Conservation (phyloP, 2,888 invertebrate genomes). For the Sylvicola cinctus region DNA sequence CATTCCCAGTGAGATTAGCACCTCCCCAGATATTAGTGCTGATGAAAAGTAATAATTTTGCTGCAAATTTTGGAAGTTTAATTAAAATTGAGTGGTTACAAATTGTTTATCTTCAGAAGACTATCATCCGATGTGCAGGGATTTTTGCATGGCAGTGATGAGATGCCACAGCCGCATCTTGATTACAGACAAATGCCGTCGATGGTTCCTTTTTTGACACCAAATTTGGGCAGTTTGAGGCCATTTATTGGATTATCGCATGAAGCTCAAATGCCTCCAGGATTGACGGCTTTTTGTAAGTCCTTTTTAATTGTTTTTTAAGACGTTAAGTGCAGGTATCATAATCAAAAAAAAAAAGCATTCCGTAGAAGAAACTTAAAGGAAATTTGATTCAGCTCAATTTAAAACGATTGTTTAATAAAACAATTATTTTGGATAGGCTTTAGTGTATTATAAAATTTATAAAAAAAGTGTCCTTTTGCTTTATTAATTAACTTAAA, state of each 20-base stretch:
- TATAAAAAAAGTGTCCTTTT: too few relatives aligned
- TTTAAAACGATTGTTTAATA: too few relatives aligned
- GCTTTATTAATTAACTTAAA: too few relatives aligned
- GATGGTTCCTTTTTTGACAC: neutral
- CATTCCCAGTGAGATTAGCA: conserved; percentile 12
- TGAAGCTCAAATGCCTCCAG: conserved; percentile 20
- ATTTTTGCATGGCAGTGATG: too few relatives aligned
- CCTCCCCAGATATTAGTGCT: conserved; percentile 18
- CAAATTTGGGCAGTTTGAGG: conserved; percentile 4
- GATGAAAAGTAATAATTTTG: conserved; percentile 16
- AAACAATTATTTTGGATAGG: too few relatives aligned
- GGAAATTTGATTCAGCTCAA: too few relatives aligned
- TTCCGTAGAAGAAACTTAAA: too few relatives aligned
- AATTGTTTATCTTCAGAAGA: too few relatives aligned
- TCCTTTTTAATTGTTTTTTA: conserved; percentile 7
- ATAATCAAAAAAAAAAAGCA: too few relatives aligned
- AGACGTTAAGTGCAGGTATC: neutral
- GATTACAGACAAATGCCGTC: neutral
- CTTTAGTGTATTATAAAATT: too few relatives aligned
- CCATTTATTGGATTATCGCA: conserved; percentile 14
- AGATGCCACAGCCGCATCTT: neutral
- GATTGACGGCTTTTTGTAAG: conserved; percentile 25
- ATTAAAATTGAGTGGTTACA: neutral
- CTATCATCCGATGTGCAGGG: too few relatives aligned
- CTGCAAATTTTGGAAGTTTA: neutral